phyloP scores from a whole-genome alignment of 2,888 invertebrate species.

The Athalia rosae region DNA sequence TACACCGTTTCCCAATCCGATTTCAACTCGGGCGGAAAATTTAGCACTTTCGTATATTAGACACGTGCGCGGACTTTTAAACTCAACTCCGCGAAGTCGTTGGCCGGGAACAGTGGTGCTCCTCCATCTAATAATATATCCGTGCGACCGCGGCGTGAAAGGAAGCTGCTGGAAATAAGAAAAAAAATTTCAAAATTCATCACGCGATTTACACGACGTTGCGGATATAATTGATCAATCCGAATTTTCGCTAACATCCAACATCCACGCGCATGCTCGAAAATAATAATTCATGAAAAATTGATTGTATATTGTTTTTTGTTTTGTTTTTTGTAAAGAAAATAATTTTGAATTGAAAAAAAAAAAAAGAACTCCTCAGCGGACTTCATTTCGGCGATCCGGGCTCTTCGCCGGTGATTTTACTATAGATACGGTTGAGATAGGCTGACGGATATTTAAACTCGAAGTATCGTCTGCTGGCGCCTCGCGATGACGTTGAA shows the following conservation, averaged over 20 bases:
- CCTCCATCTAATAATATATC: too few relatives aligned
- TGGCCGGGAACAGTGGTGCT: too few relatives aligned
- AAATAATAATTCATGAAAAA: not conserved
- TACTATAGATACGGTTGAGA: conserved; percentile 15
- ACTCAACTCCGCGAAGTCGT: too few relatives aligned
- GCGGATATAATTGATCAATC: too few relatives aligned
- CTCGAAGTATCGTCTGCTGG: conserved; percentile 33
- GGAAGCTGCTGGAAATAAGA: not conserved
- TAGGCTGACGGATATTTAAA: conserved; percentile 40
- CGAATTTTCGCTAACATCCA: not conserved
- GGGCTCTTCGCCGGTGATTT: conserved; percentile 15
- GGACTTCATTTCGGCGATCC: conserved; percentile 22
- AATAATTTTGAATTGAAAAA: too few relatives aligned
- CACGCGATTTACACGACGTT: not conserved
- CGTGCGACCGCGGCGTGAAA: too few relatives aligned
- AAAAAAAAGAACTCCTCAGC: not conserved
- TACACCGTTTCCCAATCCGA: conserved; percentile 29
- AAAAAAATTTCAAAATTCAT: not conserved
- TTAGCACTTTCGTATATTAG: not conserved
- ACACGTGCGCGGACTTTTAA: not conserved
- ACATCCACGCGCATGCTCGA: not conserved
- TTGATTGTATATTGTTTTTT: not conserved
- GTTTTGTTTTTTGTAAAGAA: too few relatives aligned
- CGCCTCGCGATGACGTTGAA: conserved; percentile 20
- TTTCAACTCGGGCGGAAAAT: not conserved